Conservation (phyloP, 2,888 invertebrate species). For the Plagodis pulveraria region DNA sequence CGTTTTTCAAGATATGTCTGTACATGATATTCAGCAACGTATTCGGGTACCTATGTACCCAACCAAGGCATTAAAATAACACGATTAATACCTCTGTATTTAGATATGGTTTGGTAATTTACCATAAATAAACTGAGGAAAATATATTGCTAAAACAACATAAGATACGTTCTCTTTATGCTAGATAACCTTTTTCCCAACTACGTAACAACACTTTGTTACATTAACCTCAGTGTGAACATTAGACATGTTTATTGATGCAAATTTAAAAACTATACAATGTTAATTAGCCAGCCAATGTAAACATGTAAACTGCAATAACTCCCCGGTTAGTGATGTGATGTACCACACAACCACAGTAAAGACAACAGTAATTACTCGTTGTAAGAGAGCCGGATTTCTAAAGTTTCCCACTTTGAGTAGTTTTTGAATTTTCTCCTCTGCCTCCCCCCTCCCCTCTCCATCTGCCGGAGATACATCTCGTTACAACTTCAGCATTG, state of each 20-base stretch:
- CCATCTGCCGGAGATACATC: not conserved
- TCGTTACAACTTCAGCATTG: constrained; percentile 5
- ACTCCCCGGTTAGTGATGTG: too few species aligned
- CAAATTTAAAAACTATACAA: too few species aligned
- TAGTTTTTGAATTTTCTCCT: constrained; percentile 9
- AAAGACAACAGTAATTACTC: not conserved
- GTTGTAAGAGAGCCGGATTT: constrained; percentile 4
- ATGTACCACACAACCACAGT: constrained; percentile 1
- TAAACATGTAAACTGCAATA: too few species aligned
- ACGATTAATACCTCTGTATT: not conserved
- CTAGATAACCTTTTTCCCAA: too few species aligned
- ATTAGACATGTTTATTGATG: too few species aligned
- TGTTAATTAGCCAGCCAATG: too few species aligned
- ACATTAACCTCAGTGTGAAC: too few species aligned
- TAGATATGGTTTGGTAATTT: too few species aligned
- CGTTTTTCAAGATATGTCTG: constrained; percentile 14
- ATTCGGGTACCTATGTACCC: not conserved
- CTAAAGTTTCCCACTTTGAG: constrained; percentile 8
- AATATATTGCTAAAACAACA: too few species aligned
- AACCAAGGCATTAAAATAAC: not conserved
- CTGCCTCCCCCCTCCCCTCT: not conserved
- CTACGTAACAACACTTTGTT: too few species aligned
- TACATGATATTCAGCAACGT: not conserved
- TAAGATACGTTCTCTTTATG: too few species aligned
- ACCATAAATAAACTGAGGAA: too few species aligned